phyloP scores from a whole-genome alignment of 2,797 vertebrate species.

The Lateolabrax maculatus region DNA sequence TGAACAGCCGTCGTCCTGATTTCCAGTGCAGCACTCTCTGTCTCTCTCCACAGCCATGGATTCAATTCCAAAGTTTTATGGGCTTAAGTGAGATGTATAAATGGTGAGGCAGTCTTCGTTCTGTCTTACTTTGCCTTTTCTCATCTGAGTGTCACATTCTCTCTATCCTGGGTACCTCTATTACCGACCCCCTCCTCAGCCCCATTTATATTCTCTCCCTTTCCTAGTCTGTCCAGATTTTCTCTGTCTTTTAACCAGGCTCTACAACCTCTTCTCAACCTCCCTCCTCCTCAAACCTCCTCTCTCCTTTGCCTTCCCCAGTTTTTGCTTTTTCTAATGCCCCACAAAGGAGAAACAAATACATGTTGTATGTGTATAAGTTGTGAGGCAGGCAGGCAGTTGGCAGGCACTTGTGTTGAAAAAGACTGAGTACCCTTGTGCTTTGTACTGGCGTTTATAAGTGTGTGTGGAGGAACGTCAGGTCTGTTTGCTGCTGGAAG shows the following conservation, averaged over 20 bases:
- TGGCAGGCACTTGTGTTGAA: conserved; percentile 4
- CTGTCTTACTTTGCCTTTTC: conserved; percentile 62
- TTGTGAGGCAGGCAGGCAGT: too few relatives aligned
- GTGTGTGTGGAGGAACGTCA: conserved; percentile 51
- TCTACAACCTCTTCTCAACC: conserved; percentile 15
- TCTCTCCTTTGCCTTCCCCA: not conserved
- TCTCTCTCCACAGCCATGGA: conserved; percentile 37
- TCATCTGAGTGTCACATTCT: conserved; percentile 57
- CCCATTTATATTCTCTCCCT: conserved; percentile 37
- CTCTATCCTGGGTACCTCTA: conserved; percentile 20
- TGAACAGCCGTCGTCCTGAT: conserved; percentile 37
- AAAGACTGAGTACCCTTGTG: conserved; percentile 28
- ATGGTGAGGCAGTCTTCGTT: conserved; percentile 55
- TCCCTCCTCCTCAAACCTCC: not conserved
- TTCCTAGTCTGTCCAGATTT: conserved; percentile 19
- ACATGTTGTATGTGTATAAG: not conserved
- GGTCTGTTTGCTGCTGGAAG: conserved; percentile 47
- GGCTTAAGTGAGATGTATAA: conserved; percentile 73
- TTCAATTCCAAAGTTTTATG: conserved; percentile 71
- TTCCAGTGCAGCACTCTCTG: conserved; percentile 36
- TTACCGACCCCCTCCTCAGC: conserved; percentile 4
- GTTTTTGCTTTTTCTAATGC: conserved; percentile 14
- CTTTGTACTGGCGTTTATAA: conserved; percentile 35
- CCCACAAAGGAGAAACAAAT: not conserved
- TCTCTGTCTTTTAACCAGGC: conserved; percentile 7